Conservation (phyloP, 1,140 invertebrate species). For the Scaptomyza graminum region DNA sequence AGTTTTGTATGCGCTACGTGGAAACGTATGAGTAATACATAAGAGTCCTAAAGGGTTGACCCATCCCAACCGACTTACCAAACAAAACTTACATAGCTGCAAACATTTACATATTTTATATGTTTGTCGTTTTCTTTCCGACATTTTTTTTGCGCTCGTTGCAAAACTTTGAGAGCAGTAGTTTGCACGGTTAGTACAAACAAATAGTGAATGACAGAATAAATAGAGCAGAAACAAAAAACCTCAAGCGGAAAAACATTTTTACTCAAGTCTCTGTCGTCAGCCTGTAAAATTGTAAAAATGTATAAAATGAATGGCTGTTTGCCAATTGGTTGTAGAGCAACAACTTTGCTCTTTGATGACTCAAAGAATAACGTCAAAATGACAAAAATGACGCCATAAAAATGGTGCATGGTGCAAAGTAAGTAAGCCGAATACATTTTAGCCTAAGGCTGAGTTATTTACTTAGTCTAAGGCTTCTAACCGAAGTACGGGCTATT, state of each 20-base stretch:
- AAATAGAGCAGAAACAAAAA: slow-evolving; percentile 12
- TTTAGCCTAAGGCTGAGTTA: no score
- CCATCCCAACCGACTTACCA: background rate
- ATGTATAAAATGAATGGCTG: slow-evolving; percentile 5
- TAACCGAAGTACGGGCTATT: slow-evolving; percentile 33
- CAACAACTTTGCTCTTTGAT: slow-evolving; percentile 28
- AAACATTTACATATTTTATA: slow-evolving; percentile 62
- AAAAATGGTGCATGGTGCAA: slow-evolving; percentile 34
- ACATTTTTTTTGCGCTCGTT: slow-evolving; percentile 22
- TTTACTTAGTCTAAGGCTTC: slow-evolving; percentile 7
- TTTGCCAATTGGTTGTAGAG: slow-evolving; percentile 6
- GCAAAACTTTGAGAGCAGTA: slow-evolving; percentile 45
- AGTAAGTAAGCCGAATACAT: slow-evolving; percentile 33
- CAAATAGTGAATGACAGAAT: slow-evolving; percentile 59
- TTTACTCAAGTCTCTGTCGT: slow-evolving; percentile 30
- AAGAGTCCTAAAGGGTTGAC: slow-evolving; percentile 12
- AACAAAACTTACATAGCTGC: slow-evolving; percentile 18
- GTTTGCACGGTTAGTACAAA: slow-evolving; percentile 46
- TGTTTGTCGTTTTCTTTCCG: slow-evolving; percentile 11
- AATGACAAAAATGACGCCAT: slow-evolving; percentile 39
- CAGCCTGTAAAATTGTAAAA: slow-evolving; percentile 52
- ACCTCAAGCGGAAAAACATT: slow-evolving; percentile 32
- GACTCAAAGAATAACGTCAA: slow-evolving; percentile 5
- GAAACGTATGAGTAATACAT: slow-evolving; percentile 62
- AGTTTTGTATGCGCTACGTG: slow-evolving; percentile 41